Evolutionary conservation across 2,888 invertebrate species (phyloP).

Genomic region (Phorcus lineatus): DNA sequence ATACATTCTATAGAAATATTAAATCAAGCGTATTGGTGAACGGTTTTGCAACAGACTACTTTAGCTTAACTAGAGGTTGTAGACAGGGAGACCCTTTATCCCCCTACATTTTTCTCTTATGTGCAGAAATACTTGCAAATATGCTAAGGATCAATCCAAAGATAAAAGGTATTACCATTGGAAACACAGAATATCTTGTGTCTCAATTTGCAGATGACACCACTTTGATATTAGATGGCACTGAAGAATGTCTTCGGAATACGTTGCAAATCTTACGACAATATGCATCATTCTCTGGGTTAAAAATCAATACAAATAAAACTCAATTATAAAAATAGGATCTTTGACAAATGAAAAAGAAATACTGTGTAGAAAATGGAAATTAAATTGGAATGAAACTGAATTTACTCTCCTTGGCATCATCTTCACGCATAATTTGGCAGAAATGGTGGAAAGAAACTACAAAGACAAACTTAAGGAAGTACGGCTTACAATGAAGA

Average conservation of each 20-base stretch:
- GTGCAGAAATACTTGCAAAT: slow-evolving; percentile 22
- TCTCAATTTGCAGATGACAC: slow-evolving; percentile 30
- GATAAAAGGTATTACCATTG: slow-evolving; percentile 19
- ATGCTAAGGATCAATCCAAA: slow-evolving; percentile 13
- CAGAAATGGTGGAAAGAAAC: slow-evolving; percentile 2
- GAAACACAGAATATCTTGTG: not conserved
- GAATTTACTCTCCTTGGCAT: slow-evolving; percentile 1
- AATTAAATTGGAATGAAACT: not conserved
- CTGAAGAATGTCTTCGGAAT: slow-evolving; percentile 8
- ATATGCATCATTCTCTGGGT: slow-evolving; percentile 14
- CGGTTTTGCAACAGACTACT: not conserved
- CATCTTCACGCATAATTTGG: not conserved
- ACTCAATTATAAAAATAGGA: slow-evolving; percentile 21
- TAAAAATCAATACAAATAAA: slow-evolving; percentile 12
- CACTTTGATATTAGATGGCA: slow-evolving; percentile 24
- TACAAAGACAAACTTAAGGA: not conserved
- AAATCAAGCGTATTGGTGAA: not conserved
- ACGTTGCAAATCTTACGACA: not conserved
- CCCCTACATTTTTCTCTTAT: not conserved
- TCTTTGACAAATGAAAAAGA: not conserved
- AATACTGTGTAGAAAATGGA: not conserved
- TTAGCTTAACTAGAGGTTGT: slow-evolving; percentile 8
- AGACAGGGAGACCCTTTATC: slow-evolving; percentile 28
- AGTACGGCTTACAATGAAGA: not conserved
- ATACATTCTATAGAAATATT: not conserved